These are phyloP conservation scores for Pterocles burchelli DNA, from an alignment of 2,113 vertebrate species.

Conservation along the genomic window DNA sequence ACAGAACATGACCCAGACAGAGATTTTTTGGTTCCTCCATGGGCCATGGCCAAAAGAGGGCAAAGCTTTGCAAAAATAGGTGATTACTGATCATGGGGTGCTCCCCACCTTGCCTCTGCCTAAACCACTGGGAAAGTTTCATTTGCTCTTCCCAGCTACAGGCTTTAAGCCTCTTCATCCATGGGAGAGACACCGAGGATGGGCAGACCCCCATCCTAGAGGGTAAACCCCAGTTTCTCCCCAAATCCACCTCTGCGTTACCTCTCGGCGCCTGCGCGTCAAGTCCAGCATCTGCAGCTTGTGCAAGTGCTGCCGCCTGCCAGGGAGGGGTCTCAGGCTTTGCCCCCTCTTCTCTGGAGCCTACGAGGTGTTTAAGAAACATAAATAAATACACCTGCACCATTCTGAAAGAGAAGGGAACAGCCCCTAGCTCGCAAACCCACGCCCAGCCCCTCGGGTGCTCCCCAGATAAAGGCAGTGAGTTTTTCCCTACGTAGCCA, in stretches of 20 bases:
- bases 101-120: neutral
- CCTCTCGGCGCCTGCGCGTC: slow-evolving; percentile 70
- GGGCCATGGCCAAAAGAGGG: neutral
- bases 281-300: slow-evolving; percentile 80
- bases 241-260: neutral
- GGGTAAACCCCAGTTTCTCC: neutral
- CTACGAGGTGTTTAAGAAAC: slow-evolving; percentile 4
- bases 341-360: slow-evolving; percentile 61
- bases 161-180: neutral
- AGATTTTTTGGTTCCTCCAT: neutral
- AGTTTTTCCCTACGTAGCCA: neutral
- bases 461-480: rapidly evolving
- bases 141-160: neutral
- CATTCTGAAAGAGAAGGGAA: neutral
- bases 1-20: neutral
- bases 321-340: slow-evolving; percentile 1
- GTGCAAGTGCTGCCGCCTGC: slow-evolving; percentile 78
- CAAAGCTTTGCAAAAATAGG: neutral
- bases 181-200: rapidly evolving
- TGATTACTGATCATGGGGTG: neutral
- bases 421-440: neutral
- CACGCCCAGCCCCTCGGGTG: rapidly evolving
- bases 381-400: neutral
- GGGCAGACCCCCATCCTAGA: neutral
- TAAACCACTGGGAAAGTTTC: neutral